These are phyloP conservation scores for Volucella inflata DNA, from an alignment of 2,888 invertebrate species.

Conservation along the genomic window DNA sequence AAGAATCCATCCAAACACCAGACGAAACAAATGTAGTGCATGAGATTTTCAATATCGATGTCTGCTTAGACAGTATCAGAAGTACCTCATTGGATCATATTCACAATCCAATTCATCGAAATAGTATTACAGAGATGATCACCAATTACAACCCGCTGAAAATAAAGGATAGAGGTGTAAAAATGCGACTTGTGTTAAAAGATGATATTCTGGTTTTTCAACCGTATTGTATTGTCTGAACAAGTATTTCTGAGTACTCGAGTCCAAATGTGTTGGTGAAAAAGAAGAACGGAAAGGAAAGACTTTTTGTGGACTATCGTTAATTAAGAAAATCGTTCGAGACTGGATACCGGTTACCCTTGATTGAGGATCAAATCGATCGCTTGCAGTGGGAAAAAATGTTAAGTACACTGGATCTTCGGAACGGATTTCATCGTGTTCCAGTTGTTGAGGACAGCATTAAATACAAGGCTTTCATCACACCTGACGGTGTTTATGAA, in stretches of 20 bases:
- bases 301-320: slow-evolving; percentile 76
- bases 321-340: slow-evolving; percentile 62
- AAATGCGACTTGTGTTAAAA: slow-evolving; percentile 23
- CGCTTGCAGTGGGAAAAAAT: slow-evolving; percentile 75
- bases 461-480: slow-evolving; percentile 78
- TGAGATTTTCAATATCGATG: background rate
- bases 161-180: slow-evolving; percentile 55
- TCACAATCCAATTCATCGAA: slow-evolving; percentile 1
- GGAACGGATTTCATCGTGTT: slow-evolving; percentile 80
- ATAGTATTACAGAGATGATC: slow-evolving; percentile 27
- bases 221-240: slow-evolving; percentile 41
- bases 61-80: background rate
- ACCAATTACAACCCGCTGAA: slow-evolving; percentile 19
- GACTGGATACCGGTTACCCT: slow-evolving; percentile 75
- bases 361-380: slow-evolving; percentile 78
- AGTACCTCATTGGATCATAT: slow-evolving; percentile 10
- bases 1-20: background rate
- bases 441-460: slow-evolving; percentile 73
- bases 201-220: slow-evolving; percentile 43
- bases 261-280: slow-evolving; percentile 76
- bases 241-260: slow-evolving; percentile 71
- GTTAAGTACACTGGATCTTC: slow-evolving; percentile 78
- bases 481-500: slow-evolving; percentile 77
- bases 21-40: background rate
- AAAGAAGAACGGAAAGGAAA: slow-evolving; percentile 69